Evolutionary conservation across 2,113 vertebrate species (phyloP), one percentile per base, ranked within the genome.

Genomic region (Centropristis striata): DNA sequence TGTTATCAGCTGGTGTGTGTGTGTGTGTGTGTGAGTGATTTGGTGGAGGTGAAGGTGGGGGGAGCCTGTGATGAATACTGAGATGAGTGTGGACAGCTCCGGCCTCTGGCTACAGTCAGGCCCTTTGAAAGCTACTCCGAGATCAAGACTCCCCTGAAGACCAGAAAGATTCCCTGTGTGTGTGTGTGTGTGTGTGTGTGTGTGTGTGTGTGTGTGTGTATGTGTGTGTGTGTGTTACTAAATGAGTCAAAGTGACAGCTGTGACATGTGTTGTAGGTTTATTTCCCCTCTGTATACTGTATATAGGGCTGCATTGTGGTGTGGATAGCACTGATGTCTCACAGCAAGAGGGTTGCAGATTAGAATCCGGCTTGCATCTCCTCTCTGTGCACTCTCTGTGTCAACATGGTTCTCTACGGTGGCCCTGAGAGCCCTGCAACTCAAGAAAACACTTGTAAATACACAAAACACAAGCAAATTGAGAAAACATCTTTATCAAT

Each of bases 11-110:
- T 37, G 41, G 20, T 18, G 54, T 71, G 44, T 1, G 37, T 49
- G 20, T 25, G 32, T 23, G 21, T 4, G 41, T 13, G 4, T 10
- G 15, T 16, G 16, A 9, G 15, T 39, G 70, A 27, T 44, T 4
- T 3, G 13, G 28, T 44, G 42, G 42, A 44, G 66, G 9, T 8
- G 13, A 32, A 39, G 20, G 16, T 20, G 21, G 1, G 28, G 21
- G 23, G 37, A 6, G 32, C 11, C 23, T 27, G 32, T 47, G 58
- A 39, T 50, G 70, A 47, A 42, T 16, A 21, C 20, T 7, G 27
- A 25, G 46, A 63, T 73, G 36, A 63, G 39, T 23, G 27, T 36
- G 25, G 72, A 65, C 72, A 75, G 50, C n/a, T 66, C 39, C 2
- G 7, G 63, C 53, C 16, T 55, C 28, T n/a, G 44, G 49, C n/a